Base-by-base conservation (phyloP, 1,140 invertebrate species). In the Ostrea edulis region DNA sequence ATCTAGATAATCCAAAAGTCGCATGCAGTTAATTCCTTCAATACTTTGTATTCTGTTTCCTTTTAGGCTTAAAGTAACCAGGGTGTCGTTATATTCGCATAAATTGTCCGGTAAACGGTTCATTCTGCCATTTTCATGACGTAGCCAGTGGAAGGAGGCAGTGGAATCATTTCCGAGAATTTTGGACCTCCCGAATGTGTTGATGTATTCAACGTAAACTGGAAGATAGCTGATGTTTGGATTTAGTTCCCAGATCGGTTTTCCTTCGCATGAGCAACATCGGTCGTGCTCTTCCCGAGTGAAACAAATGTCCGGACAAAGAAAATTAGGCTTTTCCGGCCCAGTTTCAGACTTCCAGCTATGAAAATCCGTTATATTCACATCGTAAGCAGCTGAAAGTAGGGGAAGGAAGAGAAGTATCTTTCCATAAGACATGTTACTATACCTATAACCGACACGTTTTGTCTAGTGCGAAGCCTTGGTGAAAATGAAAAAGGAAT, bases 31-130 rank as follows among this genome's bases (percentile, higher is more conserved):
- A 35, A 71, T 35, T 29, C 68, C 68, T 71, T 71, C 68, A 71
- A 71, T 71, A 71, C 68, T 71, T 29, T 71, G 68, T 12, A 71
- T 71, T 29, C 12, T 71, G 25, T 71, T 71, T 71, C 68, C 68
- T 1, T 25, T 29, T 11, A 71, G 68, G 8, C 5, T 35, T 2
- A 71, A 11, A 35, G 68, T 29, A 14, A 71, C 22, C 68, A 71
- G 9, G 2, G 68, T 71, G 25, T 71, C 29, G 68, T 71, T 71
- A 29, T 25, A 71, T 71, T 71, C 22, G 25, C 68, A 71, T 12
- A 71, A 2, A 29, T 71, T 71, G 22, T 71, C 11, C 22, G 22
- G 68, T 71, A 71, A 29, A 22, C 22, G 12, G 29, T 25, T 29
- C 68, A 71, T 29, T 29, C 68, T 25, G 2, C 22, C 68, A 29